Evolutionary conservation across 2,113 vertebrate species (phyloP), one percentile per base, ranked within the genome.

Genomic region (Fulica atra): DNA sequence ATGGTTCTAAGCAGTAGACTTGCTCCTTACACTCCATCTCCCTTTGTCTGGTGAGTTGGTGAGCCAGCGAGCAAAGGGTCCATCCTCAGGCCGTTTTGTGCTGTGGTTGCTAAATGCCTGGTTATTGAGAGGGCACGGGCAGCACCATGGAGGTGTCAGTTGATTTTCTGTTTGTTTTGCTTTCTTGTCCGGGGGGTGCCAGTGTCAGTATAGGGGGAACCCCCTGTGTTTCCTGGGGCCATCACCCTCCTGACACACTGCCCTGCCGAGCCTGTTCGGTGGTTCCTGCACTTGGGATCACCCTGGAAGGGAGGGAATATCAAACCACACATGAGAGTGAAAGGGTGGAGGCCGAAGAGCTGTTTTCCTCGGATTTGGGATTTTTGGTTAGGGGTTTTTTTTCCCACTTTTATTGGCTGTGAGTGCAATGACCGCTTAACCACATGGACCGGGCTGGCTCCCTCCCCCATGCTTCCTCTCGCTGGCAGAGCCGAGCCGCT

Each of bases 391-490:
- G 48, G n/a, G 48, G 3, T 1, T 56, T 60, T 93, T 85, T 46
- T 23, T 0, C 80, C 48, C 38, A n/a, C 80, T 91, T 91, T 81
- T 94, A 57, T 92, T 97, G 91, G 83, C 92, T 13, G 6, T 44
- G 92, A 92, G 92, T 42, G 72, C 93, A 73, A 2, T 91, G 94
- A 95, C 95, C 93, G 50, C 88, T 60, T 48, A 95, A 91, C 86
- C 93, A 13, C 93, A 95, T 17, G 72, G 94, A 13, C 13, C 0
- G 7, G 57, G 83, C 79, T 50, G 5, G 6, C 88, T 89, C 92
- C 93, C 74, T 97, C 95, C 96, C 95, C 94, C 95, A 28, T 11
- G 38, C 60, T 97, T 93, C 95, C 93, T 95, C 86, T 95, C 64
- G 81, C 86, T 88, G 91, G 85, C 93, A 44, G 25, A 33, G 93